Conservation (phyloP, 1,140 invertebrate species). For the Aphelinus atriplicis region DNA sequence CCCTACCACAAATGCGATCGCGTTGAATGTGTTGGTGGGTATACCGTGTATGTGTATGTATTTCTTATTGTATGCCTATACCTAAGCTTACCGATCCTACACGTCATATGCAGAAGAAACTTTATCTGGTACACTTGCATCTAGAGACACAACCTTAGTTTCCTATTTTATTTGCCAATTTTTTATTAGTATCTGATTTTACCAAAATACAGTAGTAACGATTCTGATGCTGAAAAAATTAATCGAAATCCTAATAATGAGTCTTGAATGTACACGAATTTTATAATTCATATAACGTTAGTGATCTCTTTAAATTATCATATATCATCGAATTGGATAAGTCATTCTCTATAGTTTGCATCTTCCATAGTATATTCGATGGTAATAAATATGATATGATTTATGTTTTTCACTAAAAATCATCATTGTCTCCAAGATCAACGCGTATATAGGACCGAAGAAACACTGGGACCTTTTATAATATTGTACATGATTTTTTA, state of each 20-base stretch:
- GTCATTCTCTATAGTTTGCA: too few species aligned
- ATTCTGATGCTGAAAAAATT: too few species aligned
- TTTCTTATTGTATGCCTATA: background rate
- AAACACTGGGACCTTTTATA: background rate
- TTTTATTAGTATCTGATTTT: slow-evolving; percentile 1
- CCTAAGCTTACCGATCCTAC: background rate
- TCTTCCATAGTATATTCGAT: too few species aligned
- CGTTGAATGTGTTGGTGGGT: slow-evolving; percentile 68
- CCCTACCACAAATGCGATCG: slow-evolving; percentile 66
- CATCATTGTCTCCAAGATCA: background rate
- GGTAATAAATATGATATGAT: background rate
- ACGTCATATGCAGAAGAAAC: background rate
- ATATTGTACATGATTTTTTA: slow-evolving; percentile 38
- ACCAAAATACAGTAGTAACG: background rate
- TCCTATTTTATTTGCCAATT: background rate
- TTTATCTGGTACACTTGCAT: too few species aligned
- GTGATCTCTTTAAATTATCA: too few species aligned
- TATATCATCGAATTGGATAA: too few species aligned
- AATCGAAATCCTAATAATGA: too few species aligned
- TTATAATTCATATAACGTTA: too few species aligned
- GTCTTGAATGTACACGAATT: too few species aligned
- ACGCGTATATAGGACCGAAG: background rate
- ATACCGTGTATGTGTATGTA: background rate
- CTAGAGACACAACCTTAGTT: too few species aligned
- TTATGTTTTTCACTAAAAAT: too few species aligned